These are phyloP conservation scores for Drosophila kikkawai DNA, from an alignment of 1,140 invertebrate genomes.

Conservation along the genomic window DNA sequence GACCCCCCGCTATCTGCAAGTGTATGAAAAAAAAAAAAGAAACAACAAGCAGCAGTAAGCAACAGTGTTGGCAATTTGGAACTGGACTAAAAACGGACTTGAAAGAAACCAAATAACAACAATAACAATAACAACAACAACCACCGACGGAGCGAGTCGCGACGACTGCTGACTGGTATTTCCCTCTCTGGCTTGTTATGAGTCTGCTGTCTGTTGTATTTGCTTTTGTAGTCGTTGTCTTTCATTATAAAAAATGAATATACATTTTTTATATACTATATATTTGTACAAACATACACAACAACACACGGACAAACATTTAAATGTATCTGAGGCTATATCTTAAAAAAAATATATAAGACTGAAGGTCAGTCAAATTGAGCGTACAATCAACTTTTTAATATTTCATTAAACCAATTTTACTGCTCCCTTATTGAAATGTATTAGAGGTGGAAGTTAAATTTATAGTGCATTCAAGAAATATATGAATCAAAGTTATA, in stretches of 20 bases:
- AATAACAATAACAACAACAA: slow-evolving; percentile 42
- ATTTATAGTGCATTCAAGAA: background rate
- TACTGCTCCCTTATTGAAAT: slow-evolving; percentile 19
- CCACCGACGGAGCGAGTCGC: slow-evolving; percentile 20
- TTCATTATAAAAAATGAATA: slow-evolving; percentile 68
- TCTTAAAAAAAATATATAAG: slow-evolving; percentile 57
- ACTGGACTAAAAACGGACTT: slow-evolving; percentile 79
- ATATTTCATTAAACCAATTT: slow-evolving; percentile 65
- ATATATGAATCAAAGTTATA: background rate
- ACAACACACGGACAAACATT: slow-evolving; percentile 27
- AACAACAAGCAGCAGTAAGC: slow-evolving; percentile 38
- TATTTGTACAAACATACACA: slow-evolving; percentile 38
- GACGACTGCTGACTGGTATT: slow-evolving; percentile 38
- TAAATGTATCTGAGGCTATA: slow-evolving; percentile 63
- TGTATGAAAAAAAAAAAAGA: slow-evolving; percentile 29
- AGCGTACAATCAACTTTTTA: slow-evolving; percentile 78
- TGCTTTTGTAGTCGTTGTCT: slow-evolving; percentile 42
- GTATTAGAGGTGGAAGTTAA: background rate
- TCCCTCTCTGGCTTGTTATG: slow-evolving; percentile 51
- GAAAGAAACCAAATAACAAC: slow-evolving; percentile 57
- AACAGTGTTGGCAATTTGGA: slow-evolving; percentile 71
- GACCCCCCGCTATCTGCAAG: background rate
- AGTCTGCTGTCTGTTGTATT: slow-evolving; percentile 39
- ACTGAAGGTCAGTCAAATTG: slow-evolving; percentile 77
- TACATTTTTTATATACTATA: slow-evolving; percentile 62